phyloP scores from a whole-genome alignment of 2,888 invertebrate genomes.

The Cheilosia pagana region DNA sequence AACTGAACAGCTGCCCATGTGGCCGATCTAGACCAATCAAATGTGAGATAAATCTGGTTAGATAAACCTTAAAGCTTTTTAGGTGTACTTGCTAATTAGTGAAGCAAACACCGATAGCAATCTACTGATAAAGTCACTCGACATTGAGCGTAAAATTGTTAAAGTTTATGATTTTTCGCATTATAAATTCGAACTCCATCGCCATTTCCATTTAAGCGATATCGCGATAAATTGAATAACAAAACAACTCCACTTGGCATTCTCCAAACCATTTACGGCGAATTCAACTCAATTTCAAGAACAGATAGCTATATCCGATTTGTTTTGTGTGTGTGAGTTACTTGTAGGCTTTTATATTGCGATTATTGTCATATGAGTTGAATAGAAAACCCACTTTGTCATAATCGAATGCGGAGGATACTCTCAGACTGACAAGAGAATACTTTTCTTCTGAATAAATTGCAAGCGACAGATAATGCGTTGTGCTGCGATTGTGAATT shows the following conservation, averaged over 20 bases:
- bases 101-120: slow-evolving; percentile 37
- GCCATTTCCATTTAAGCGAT: slow-evolving; percentile 2
- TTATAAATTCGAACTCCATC: slow-evolving; percentile 16
- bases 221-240: slow-evolving; percentile 13
- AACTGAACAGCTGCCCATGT: too few relatives aligned
- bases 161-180: slow-evolving; percentile 1
- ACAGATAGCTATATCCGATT: slow-evolving; percentile 9
- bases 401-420: slow-evolving; percentile 14
- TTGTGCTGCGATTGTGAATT: slow-evolving; percentile 5
- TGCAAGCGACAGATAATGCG: slow-evolving; percentile 17
- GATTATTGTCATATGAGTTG: not conserved
- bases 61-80: not conserved
- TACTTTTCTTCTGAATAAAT: slow-evolving; percentile 7
- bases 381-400: slow-evolving; percentile 4
- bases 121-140: slow-evolving; percentile 40
- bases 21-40: too few relatives aligned
- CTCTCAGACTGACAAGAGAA: slow-evolving; percentile 11
- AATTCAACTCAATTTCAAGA: slow-evolving; percentile 27
- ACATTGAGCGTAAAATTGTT: slow-evolving; percentile 17
- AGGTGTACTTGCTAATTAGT: not conserved
- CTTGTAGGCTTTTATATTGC: slow-evolving; percentile 23
- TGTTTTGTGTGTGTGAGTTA: not conserved
- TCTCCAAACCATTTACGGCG: slow-evolving; percentile 31
- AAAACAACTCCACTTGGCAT: slow-evolving; percentile 21
- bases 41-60: not conserved